Evolutionary conservation across 2,113 vertebrate species (phyloP).

Genomic region (Amblyopsis rosae): DNA sequence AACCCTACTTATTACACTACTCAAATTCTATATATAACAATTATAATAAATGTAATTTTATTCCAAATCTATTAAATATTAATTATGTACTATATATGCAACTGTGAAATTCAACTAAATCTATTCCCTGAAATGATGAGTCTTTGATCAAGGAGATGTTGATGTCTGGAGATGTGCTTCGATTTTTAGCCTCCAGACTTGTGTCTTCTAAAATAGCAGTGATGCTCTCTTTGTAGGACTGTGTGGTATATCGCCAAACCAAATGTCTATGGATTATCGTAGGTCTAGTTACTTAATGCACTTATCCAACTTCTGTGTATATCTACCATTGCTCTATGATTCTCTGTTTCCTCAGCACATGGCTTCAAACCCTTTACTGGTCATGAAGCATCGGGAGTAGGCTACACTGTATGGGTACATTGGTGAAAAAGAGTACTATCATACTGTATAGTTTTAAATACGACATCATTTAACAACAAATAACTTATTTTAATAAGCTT

Average conservation of each 20-base stretch:
- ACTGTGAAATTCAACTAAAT: slow-evolving; percentile 16
- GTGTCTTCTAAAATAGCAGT: background rate
- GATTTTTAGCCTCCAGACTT: background rate
- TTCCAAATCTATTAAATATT: slow-evolving; percentile 49
- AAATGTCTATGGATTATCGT: background rate
- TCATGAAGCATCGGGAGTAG: background rate
- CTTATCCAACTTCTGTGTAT: too few relatives aligned
- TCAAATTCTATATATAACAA: background rate
- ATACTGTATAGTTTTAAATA: too few relatives aligned
- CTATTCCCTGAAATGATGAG: slow-evolving; percentile 26
- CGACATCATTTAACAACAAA: too few relatives aligned
- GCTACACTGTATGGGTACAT: slow-evolving; percentile 14
- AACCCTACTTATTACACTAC: background rate
- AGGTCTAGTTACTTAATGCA: too few relatives aligned
- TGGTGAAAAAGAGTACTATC: slow-evolving; percentile 7
- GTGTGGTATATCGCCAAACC: background rate
- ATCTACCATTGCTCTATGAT: too few relatives aligned
- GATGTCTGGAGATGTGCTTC: background rate
- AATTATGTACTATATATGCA: slow-evolving; percentile 16
- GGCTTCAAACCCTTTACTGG: slow-evolving; percentile 9
- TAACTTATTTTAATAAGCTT: background rate
- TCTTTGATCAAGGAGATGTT: slow-evolving; percentile 20
- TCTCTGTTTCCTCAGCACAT: background rate
- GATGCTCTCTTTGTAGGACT: background rate
- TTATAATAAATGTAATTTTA: slow-evolving; percentile 1